Evolutionary conservation across 2,113 vertebrate genomes (phyloP).

Genomic region (Chlorocebus sabaeus): DNA sequence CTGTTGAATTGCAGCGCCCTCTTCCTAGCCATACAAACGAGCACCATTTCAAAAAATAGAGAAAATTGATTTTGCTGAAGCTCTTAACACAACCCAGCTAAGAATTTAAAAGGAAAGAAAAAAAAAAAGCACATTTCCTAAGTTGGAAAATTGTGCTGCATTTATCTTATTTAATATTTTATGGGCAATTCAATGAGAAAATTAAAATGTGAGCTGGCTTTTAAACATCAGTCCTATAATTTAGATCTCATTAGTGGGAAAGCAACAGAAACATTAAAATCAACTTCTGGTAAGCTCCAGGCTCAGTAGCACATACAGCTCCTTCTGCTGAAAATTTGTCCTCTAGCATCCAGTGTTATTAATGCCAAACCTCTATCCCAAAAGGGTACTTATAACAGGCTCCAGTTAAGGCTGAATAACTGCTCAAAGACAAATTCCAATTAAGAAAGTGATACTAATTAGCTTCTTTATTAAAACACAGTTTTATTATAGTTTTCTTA

Average conservation of each 20-base stretch:
- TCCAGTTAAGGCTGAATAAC: background rate
- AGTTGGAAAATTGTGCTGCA: slow-evolving; percentile 26
- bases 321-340: slow-evolving; percentile 38
- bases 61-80: background rate
- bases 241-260: slow-evolving; percentile 59
- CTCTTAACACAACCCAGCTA: background rate
- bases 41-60: background rate
- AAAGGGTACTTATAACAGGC: background rate
- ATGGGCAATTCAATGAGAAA: slow-evolving; percentile 46
- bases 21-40: background rate
- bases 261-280: slow-evolving; percentile 62
- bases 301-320: slow-evolving; percentile 23
- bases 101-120: background rate
- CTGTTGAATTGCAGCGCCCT: background rate
- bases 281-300: background rate
- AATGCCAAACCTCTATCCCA: background rate
- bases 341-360: slow-evolving; percentile 28
- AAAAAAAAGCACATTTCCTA: slow-evolving; percentile 6
- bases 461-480: slow-evolving; percentile 19
- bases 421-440: slow-evolving; percentile 36
- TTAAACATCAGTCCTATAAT: slow-evolving; percentile 52
- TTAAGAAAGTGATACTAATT: slow-evolving; percentile 43
- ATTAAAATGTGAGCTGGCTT: slow-evolving; percentile 54
- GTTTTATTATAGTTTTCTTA: slow-evolving; percentile 4
- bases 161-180: slow-evolving; percentile 66